phyloP scores from a whole-genome alignment of 2,888 invertebrate genomes.

The Euphydryas editha region DNA sequence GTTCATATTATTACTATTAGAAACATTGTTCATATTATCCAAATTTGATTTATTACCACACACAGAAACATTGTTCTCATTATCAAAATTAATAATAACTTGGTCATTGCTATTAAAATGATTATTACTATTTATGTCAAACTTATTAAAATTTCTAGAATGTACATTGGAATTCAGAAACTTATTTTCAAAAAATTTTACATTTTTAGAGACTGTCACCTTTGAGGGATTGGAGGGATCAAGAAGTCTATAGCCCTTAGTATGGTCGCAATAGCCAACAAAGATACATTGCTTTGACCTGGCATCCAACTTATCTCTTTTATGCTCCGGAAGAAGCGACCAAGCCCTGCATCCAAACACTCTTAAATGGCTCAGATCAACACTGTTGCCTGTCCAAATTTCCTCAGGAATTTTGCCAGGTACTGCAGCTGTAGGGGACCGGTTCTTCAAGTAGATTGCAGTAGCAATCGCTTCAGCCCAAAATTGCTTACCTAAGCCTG shows the following conservation, averaged over 20 bases:
- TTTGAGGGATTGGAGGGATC: not conserved
- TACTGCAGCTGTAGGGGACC: constrained; percentile 26
- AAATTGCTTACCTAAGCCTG: constrained; percentile 22
- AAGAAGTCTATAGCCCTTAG: not conserved
- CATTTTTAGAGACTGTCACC: not conserved
- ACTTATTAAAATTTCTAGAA: too few species aligned
- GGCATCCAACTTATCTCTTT: not conserved
- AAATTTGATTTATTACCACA: too few species aligned
- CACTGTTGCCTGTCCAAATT: constrained; percentile 25
- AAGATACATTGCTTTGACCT: not conserved
- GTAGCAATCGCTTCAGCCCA: constrained; percentile 32
- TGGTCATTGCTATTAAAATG: too few species aligned
- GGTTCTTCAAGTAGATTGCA: constrained; percentile 38
- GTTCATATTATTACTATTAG: too few species aligned
- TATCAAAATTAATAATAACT: too few species aligned
- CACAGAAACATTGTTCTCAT: too few species aligned
- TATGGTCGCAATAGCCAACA: not conserved
- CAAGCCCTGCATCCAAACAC: constrained; percentile 32
- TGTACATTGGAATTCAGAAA: not conserved
- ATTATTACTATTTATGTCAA: too few species aligned
- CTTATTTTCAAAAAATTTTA: not conserved
- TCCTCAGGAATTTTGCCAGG: constrained; percentile 27
- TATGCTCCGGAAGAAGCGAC: not conserved
- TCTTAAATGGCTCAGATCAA: constrained; percentile 17
- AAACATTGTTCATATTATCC: too few species aligned